Evolutionary conservation across 2,113 vertebrate species (phyloP).

Genomic region (Cepphus grylle): DNA sequence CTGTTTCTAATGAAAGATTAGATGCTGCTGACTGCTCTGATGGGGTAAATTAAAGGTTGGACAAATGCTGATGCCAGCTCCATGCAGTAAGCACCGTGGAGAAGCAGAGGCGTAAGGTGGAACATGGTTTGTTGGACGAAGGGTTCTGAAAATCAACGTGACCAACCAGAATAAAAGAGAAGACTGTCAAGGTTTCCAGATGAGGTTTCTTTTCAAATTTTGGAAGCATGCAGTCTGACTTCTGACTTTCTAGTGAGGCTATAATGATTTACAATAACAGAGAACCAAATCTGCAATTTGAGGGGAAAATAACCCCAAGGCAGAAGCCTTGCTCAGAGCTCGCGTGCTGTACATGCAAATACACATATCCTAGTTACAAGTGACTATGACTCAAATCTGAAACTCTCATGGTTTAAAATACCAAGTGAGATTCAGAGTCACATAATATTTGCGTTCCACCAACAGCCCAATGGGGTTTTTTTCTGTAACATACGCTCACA

Average conservation of each 20-base stretch:
- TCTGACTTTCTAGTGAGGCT: neutral
- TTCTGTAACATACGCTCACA: neutral
- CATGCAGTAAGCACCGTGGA: neutral
- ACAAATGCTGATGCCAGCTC: neutral
- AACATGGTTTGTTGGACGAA: neutral
- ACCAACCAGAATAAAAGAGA: neutral
- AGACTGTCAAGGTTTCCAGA: neutral
- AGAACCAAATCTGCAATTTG: neutral
- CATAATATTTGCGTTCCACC: neutral
- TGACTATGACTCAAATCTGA: slow-evolving; percentile 35
- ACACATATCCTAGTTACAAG: neutral
- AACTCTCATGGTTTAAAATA: slow-evolving; percentile 36
- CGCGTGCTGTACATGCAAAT: neutral
- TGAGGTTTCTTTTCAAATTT: neutral
- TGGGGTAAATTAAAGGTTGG: neutral
- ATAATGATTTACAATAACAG: neutral
- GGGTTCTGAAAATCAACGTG: neutral
- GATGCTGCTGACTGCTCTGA: neutral
- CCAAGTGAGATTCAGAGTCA: slow-evolving; percentile 11
- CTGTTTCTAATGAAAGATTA: neutral
- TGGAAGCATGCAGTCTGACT: neutral
- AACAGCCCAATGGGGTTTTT: neutral
- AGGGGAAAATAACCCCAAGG: neutral
- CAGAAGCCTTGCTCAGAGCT: neutral
- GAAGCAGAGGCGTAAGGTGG: neutral